Conservation (phyloP, 2,797 vertebrate species). For the Notolepis coatsorum region DNA sequence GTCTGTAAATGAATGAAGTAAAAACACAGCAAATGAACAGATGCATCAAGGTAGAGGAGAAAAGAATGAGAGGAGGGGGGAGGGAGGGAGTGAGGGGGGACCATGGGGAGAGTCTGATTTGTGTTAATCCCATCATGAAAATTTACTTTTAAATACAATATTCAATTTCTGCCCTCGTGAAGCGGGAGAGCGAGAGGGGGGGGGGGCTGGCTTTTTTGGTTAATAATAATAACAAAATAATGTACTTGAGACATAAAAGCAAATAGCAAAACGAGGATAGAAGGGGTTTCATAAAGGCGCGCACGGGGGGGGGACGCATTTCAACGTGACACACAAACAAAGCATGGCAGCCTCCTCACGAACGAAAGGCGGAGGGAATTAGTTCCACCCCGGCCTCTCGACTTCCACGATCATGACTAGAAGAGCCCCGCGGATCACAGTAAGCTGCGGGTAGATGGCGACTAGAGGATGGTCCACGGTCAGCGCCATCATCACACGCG, state of each 20-base stretch:
- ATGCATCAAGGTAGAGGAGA: conserved; percentile 79
- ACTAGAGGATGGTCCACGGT: too few species aligned
- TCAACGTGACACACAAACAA: conserved; percentile 72
- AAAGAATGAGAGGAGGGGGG: conserved; percentile 69
- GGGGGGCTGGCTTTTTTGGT: conserved; percentile 67
- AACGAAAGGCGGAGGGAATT: conserved; percentile 72
- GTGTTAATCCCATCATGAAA: conserved; percentile 83
- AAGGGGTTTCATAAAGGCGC: conserved; percentile 42
- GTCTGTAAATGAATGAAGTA: conserved; percentile 83
- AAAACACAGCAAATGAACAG: conserved; percentile 82
- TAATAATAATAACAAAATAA: conserved; percentile 85
- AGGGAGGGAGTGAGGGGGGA: conserved; percentile 42
- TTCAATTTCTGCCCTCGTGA: conserved; percentile 78
- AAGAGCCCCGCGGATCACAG: too few species aligned
- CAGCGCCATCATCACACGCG: too few species aligned
- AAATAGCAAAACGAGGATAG: conserved; percentile 78
- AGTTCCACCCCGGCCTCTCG: conserved; percentile 67
- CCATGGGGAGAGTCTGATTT: conserved; percentile 75
- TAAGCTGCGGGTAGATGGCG: too few species aligned
- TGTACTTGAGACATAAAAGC: conserved; percentile 83
- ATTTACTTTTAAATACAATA: conserved; percentile 87
- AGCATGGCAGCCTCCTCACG: conserved; percentile 64
- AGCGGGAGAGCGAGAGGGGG: conserved; percentile 46
- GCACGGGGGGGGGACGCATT: conserved; percentile 67
- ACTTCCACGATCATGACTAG: conserved; percentile 59